Base-by-base conservation (phyloP, 2,113 vertebrate species). In the Prunella fulvescens region DNA sequence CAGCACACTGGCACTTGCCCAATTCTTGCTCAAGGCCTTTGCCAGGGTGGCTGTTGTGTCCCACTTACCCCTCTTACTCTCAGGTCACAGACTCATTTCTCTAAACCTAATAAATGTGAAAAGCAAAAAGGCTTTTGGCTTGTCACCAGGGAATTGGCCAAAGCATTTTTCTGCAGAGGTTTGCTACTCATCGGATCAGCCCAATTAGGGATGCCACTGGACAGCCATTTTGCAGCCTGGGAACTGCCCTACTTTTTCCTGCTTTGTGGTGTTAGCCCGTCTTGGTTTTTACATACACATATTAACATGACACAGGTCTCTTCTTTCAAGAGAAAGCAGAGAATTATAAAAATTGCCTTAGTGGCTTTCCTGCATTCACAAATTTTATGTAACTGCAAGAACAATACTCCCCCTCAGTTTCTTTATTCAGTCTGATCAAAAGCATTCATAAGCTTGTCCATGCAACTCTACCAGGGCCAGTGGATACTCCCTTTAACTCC, bases 11-110 rank as follows among this genome's bases (percentile, higher is more conserved):
- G 84, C 91, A 57, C 13, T 22, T 44, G 64, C 74, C 77, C 86
- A 51, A 5, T 15, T 94, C 33, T 39, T 11, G 16, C 74, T 70
- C 31, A 66, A 82, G 82, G 54, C 74, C 74, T 50, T 39, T 93
- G 79, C 76, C 85, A 90, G 87, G 40, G 56, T 44, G 51, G 51
- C 89, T 20, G 39, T 35, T 91, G 56, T 62, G 72, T 83, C 83
- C 69, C 74, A 95, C 51, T 91, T 90, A 87, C 39, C 66, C 82
- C 62, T 95, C 78, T 89, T 94, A 94, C 44, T 93, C 74, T 70
- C 56, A 93, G 85, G 88, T 96, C 92, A 92, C 76, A 88, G 81
- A 72, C 17, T 94, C 86, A 88, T 90, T 95, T 88, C 79, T 90
- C 76, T 73, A 85, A 88, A 71, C 19, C 13, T 25, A 31, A 66